These are phyloP conservation scores for Chloroceryle aenea DNA, from an alignment of 2,113 vertebrate species.

Conservation along the genomic window DNA sequence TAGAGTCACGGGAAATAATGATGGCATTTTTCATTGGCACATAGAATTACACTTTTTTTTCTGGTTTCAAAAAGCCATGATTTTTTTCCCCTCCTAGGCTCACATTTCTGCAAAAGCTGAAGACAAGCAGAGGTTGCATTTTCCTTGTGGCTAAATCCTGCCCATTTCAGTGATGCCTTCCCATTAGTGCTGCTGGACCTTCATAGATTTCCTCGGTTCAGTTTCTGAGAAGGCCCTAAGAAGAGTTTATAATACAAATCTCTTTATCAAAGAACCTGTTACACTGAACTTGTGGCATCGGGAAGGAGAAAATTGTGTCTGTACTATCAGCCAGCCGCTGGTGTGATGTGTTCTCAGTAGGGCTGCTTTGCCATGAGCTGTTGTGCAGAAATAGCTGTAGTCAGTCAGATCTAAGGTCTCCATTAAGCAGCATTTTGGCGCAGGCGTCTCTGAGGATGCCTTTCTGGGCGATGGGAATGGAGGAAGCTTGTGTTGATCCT, in stretches of 20 bases:
- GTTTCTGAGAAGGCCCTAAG: not conserved
- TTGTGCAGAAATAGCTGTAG: not conserved
- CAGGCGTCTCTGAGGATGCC: not conserved
- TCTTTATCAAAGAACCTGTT: not conserved
- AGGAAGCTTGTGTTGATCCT: not conserved
- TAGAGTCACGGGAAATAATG: not conserved
- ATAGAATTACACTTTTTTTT: not conserved
- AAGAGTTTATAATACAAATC: not conserved
- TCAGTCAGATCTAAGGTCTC: not conserved
- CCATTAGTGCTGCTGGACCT: not conserved
- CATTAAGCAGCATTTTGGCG: not conserved
- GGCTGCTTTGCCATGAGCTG: rapidly evolving
- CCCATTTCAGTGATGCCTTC: not conserved
- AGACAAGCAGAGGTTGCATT: not conserved
- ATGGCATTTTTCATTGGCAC: not conserved
- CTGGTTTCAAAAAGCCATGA: not conserved
- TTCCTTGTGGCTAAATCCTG: not conserved
- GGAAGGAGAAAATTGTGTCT: not conserved
- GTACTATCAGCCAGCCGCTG: not conserved
- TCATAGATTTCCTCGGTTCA: not conserved
- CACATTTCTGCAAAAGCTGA: not conserved
- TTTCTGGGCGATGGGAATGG: not conserved
- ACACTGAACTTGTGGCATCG: rapidly evolving
- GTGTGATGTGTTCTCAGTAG: rapidly evolving
- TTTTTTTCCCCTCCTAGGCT: not conserved